Evolutionary conservation across 2,113 vertebrate species (phyloP), one percentile per base, ranked within the genome.

Genomic region (Coregonus clupeaformis): DNA sequence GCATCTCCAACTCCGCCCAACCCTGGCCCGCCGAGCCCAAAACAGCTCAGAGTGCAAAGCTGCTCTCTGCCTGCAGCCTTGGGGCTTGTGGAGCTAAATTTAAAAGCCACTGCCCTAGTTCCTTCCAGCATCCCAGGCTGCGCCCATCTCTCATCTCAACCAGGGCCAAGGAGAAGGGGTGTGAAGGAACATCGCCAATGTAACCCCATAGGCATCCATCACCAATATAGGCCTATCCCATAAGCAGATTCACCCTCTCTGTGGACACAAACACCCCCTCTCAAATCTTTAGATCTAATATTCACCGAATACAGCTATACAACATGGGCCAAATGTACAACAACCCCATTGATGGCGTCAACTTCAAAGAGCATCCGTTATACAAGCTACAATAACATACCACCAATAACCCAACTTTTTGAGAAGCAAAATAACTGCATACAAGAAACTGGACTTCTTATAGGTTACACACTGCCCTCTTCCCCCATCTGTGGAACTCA

Each of bases 41-140:
- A 85, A 87, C 79, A 79, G 82, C 84, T 87, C 82, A 65, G 80
- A 85, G 89, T 87, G 85, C 79, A 90, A 86, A 90, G 91, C 88
- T 88, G 87, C 77, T 90, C 87, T 84, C 86, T 63, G 80, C 81
- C 86, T 89, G 81, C 80, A 87, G 90, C 87, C 79, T 63, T 47
- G 85, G 88, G 88, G 84, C 84, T 82, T 80, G 86, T 78, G 83
- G 79, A 85, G 87, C 91, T 93, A 93, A 91, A 90, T 92, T 92
- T 93, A 92, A 92, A 89, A 92, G 85, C 65, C 63, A 82, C 63
- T 88, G 92, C 75, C 92, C 91, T 87, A 94, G 77, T 89, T 94
- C 85, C 68, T 78, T 52, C 80, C 52, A 42, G 11, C 36, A 42
- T 42, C 36, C 36, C 36, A 42, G 36, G 36, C 68, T 81, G 79